These are phyloP conservation scores for Campylomormyrus numenius DNA, from an alignment of 2,113 vertebrate genomes.

Conservation along the genomic window DNA sequence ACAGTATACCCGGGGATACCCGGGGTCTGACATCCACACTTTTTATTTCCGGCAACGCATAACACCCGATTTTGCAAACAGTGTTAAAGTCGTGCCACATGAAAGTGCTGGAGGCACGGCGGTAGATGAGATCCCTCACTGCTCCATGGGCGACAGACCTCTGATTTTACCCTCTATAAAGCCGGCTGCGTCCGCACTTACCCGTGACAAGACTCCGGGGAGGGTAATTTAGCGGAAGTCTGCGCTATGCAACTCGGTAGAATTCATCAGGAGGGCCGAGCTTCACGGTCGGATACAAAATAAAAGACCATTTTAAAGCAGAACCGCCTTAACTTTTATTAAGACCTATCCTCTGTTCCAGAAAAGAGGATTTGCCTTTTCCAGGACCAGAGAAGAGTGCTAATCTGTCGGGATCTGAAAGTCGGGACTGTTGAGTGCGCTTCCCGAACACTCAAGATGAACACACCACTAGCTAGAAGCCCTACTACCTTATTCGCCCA, in stretches of 20 bases:
- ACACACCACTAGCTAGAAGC: not conserved
- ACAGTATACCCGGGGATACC: not conserved
- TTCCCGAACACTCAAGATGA: not conserved
- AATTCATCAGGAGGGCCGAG: not conserved
- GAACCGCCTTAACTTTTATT: not conserved
- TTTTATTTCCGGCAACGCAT: not conserved
- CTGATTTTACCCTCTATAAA: conserved; percentile 11
- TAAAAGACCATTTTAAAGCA: not conserved
- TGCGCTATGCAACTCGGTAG: not conserved
- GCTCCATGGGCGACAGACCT: not conserved
- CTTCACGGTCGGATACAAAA: not conserved
- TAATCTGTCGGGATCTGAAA: not conserved
- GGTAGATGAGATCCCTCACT: not conserved
- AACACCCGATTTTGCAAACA: not conserved
- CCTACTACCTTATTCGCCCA: not conserved
- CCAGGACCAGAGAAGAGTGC: not conserved
- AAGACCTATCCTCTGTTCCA: not conserved
- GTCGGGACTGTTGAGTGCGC: not conserved
- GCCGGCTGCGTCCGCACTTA: not conserved
- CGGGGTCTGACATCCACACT: not conserved
- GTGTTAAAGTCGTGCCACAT: not conserved
- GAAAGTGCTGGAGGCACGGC: not conserved
- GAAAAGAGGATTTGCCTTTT: not conserved
- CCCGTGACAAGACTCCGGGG: not conserved
- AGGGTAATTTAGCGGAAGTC: not conserved